Conservation (phyloP, 2,113 vertebrate species). For the Siniperca chuatsi region DNA sequence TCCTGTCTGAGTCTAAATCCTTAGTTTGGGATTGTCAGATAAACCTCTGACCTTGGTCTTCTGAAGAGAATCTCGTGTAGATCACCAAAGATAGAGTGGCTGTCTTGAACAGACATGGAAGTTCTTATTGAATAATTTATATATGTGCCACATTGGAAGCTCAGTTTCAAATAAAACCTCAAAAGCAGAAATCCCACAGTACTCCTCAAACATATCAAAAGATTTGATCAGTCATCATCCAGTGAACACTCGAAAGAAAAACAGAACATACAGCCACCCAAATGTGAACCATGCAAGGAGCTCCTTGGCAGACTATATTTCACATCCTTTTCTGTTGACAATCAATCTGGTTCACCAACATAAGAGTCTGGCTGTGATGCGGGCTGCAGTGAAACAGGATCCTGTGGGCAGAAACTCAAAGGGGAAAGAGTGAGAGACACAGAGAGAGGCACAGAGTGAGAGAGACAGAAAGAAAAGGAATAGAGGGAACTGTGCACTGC, state of each 20-base stretch:
- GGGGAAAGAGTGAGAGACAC: slow-evolving; percentile 49
- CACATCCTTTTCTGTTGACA: slow-evolving; percentile 70
- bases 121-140: slow-evolving; percentile 28
- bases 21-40: slow-evolving; percentile 64
- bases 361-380: slow-evolving; percentile 68
- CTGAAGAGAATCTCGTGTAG: slow-evolving; percentile 16
- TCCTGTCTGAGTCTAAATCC: slow-evolving; percentile 77
- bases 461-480: slow-evolving; percentile 20
- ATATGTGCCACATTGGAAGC: slow-evolving; percentile 16
- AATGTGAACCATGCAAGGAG: slow-evolving; percentile 42
- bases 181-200: slow-evolving; percentile 26
- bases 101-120: background rate
- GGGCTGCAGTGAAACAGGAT: slow-evolving; percentile 77
- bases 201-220: slow-evolving; percentile 29
- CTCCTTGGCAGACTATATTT: slow-evolving; percentile 60
- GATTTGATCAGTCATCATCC: slow-evolving; percentile 51
- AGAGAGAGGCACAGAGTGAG: slow-evolving; percentile 19
- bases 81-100: background rate
- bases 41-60: slow-evolving; percentile 62
- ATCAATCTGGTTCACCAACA: slow-evolving; percentile 72
- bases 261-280: slow-evolving; percentile 30
- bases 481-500: slow-evolving; percentile 31
- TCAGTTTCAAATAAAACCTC: slow-evolving; percentile 40
- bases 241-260: slow-evolving; percentile 16
- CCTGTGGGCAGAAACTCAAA: slow-evolving; percentile 62